Evolutionary conservation across 2,888 invertebrate species (phyloP).

Genomic region (Drosophila multiciliata): DNA sequence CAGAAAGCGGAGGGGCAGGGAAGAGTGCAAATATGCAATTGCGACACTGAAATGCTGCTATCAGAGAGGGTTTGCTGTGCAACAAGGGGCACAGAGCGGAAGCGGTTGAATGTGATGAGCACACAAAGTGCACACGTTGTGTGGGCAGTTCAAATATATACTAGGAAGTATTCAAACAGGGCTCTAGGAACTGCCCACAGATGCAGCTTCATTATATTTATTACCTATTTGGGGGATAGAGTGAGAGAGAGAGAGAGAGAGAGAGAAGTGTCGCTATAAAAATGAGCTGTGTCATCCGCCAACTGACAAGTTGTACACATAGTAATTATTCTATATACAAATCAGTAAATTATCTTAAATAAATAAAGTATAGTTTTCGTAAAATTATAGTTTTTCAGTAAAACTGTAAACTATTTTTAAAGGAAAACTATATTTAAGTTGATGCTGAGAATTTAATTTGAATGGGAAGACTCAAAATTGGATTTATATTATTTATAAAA

Average conservation of each 20-base stretch:
- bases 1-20: neutral
- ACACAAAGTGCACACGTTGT: neutral
- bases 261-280: neutral
- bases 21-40: slow-evolving; percentile 17
- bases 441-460: neutral
- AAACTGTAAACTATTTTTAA: neutral
- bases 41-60: slow-evolving; percentile 37
- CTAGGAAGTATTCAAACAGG: slow-evolving; percentile 5
- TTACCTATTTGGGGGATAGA: neutral
- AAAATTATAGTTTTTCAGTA: neutral
- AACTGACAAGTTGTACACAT: neutral
- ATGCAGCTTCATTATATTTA: slow-evolving; percentile 18
- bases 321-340: neutral
- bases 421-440: neutral
- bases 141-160: slow-evolving; percentile 32
- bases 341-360: neutral
- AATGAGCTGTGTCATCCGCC: slow-evolving; percentile 11
- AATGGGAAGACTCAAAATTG: neutral
- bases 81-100: slow-evolving; percentile 23
- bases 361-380: neutral
- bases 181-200: slow-evolving; percentile 25
- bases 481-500: neutral
- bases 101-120: slow-evolving; percentile 21
- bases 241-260: neutral
- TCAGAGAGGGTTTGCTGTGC: slow-evolving; percentile 5